Percentiles rank a stretch among this genome's conserved stretches.
phyloP scores from a whole-genome alignment of 64 coral and sea anemone species.

The Catalaphyllia jardinei region DNA sequence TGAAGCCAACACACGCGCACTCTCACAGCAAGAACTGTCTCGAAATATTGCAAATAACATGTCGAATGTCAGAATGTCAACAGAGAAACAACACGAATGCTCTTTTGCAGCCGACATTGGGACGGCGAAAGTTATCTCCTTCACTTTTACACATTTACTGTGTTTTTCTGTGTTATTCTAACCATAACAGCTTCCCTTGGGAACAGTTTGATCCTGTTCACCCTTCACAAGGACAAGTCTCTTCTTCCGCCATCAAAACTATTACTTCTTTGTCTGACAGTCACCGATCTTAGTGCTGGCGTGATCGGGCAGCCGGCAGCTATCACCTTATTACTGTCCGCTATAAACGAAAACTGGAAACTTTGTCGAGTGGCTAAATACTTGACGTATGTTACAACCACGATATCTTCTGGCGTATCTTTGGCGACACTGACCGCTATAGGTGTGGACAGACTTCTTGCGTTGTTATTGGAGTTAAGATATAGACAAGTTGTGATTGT shows the following conservation, averaged over 20 bases:
- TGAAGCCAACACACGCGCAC: too few species aligned
- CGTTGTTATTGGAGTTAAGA: background rate
- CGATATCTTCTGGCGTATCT: background rate
- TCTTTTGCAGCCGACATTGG: background rate
- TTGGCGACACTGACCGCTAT: background rate
- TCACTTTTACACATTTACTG: background rate
- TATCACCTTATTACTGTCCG: background rate
- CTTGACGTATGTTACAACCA: background rate
- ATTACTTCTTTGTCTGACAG: background rate
- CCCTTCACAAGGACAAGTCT: background rate
- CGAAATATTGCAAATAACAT: background rate
- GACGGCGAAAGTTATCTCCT: background rate
- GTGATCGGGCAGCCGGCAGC: background rate
- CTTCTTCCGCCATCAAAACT: background rate
- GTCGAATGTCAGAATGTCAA: background rate
- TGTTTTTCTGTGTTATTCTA: too few species aligned
- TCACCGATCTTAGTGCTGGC: background rate
- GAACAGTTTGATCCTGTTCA: background rate
- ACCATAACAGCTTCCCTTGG: too few species aligned
- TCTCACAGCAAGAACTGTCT: too few species aligned
- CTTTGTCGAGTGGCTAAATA: background rate
- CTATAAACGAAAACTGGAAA: background rate
- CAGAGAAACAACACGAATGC: background rate
- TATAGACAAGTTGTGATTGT: background rate
- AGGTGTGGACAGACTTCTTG: background rate